Percentiles rank a stretch among this genome's conserved stretches.
Evolutionary conservation across 2,113 vertebrate species (phyloP).

Genomic region (Conger conger): DNA sequence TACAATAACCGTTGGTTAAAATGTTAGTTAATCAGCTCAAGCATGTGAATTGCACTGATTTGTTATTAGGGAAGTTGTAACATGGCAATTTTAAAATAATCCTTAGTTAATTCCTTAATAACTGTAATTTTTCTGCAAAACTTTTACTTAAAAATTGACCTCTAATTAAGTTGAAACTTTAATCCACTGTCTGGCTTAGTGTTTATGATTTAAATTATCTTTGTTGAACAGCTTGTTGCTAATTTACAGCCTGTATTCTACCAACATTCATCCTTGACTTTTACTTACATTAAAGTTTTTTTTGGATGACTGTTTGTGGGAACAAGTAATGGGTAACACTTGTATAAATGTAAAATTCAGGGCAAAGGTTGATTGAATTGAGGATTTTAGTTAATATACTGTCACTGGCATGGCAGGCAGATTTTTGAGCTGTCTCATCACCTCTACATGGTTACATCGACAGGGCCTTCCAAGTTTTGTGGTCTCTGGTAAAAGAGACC

Average conservation of each 20-base stretch:
- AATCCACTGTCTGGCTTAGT: not conserved
- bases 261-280: not conserved
- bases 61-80: not conserved
- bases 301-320: not conserved
- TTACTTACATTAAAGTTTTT: not conserved
- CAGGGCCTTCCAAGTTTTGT: not conserved
- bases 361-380: not conserved
- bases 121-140: not conserved
- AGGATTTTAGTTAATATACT: not conserved
- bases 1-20: too few relatives aligned
- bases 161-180: not conserved
- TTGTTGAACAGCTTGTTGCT: not conserved
- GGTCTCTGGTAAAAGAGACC: not conserved
- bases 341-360: not conserved
- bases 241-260: not conserved
- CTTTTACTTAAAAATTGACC: not conserved
- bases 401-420: not conserved
- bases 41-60: too few relatives aligned
- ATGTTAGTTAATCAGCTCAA: too few relatives aligned
- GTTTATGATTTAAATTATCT: too few relatives aligned
- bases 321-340: too few relatives aligned
- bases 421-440: not conserved
- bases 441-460: not conserved
- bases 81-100: not conserved
- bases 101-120: not conserved